Conservation (phyloP, 2,797 vertebrate genomes). For the Sphenopsis melanotis region DNA sequence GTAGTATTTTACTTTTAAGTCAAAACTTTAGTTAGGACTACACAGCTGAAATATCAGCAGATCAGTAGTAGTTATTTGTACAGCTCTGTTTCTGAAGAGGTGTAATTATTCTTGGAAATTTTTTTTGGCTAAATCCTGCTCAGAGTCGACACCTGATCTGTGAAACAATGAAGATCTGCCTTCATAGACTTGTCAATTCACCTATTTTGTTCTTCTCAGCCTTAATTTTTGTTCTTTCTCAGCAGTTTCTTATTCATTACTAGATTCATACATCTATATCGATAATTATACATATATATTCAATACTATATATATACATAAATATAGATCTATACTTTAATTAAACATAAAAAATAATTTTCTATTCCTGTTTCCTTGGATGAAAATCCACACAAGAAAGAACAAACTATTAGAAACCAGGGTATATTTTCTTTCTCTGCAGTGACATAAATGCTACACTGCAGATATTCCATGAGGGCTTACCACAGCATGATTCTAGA, state of each 20-base stretch:
- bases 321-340: neutral
- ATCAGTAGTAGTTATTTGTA: neutral
- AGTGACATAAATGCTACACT: neutral
- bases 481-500: neutral
- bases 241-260: neutral
- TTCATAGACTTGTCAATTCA: neutral
- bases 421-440: neutral
- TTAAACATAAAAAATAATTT: neutral
- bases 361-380: neutral
- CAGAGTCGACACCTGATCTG: neutral
- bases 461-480: neutral
- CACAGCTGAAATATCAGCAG: neutral
- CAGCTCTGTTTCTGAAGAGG: neutral
- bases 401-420: neutral
- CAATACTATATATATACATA: neutral
- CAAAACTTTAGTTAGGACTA: neutral
- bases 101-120: neutral
- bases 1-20: neutral
- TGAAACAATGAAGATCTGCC: neutral
- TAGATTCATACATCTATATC: accelerated
- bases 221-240: neutral
- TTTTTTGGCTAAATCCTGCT: neutral
- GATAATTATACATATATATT: neutral
- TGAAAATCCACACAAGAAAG: neutral
- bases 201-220: neutral